phyloP scores from a whole-genome alignment of 1,140 invertebrate genomes.

The Venustaconcha ellipsiformis region DNA sequence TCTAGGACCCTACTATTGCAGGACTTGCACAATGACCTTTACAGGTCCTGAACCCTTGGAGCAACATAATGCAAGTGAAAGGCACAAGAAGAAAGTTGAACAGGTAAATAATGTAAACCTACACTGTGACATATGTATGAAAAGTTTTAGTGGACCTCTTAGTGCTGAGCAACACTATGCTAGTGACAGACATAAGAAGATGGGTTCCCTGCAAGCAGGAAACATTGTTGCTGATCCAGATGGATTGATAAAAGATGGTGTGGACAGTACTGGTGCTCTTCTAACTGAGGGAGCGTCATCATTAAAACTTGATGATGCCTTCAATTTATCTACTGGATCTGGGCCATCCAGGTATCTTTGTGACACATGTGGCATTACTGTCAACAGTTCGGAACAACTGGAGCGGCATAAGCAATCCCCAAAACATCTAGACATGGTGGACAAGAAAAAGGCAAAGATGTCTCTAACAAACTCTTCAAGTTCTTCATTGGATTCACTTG shows the following conservation, averaged over 20 bases:
- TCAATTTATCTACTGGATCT: not conserved
- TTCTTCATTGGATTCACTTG: slow-evolving; percentile 2
- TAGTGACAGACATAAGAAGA: slow-evolving; percentile 48
- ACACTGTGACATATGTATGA: slow-evolving; percentile 49
- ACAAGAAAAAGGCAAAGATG: slow-evolving; percentile 13
- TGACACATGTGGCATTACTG: slow-evolving; percentile 43
- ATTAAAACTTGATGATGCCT: not conserved
- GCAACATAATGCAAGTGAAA: slow-evolving; percentile 42
- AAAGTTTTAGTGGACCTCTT: slow-evolving; percentile 48
- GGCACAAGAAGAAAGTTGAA: slow-evolving; percentile 37
- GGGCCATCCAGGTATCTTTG: slow-evolving; percentile 46
- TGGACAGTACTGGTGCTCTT: not conserved
- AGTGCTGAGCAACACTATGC: slow-evolving; percentile 50
- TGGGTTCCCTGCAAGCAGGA: not conserved
- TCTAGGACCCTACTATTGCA: slow-evolving; percentile 27
- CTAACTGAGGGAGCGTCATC: no score
- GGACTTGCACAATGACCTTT: slow-evolving; percentile 39
- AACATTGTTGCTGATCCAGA: not conserved
- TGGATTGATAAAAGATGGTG: not conserved
- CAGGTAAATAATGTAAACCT: slow-evolving; percentile 18
- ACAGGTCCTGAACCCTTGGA: slow-evolving; percentile 39
- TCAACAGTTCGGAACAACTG: slow-evolving; percentile 52
- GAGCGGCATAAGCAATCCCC: slow-evolving; percentile 42
- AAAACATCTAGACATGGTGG: slow-evolving; percentile 32
- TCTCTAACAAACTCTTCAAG: not conserved